Evolutionary conservation across 1,140 invertebrate genomes (phyloP), one percentile per base, ranked within the genome.

Genomic region (Pogonognathellus flavescens): DNA sequence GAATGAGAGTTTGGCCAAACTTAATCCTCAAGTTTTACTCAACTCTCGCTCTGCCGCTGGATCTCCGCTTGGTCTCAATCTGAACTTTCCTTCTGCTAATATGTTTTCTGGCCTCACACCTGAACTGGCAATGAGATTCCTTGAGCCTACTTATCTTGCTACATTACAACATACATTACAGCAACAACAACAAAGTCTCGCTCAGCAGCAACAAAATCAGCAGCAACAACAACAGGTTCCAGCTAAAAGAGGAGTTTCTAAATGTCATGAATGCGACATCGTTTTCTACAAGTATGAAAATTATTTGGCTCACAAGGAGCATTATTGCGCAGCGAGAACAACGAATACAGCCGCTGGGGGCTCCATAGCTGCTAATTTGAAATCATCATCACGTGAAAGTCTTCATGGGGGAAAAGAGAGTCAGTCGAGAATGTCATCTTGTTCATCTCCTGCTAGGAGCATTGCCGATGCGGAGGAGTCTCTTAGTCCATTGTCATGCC

Each of bases 281-380:
- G 97, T 98, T 0, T 99, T 99, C 89, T 98, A 96, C 91, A 97
- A 97, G 88, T 95, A 97, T 89, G 97, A 99, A 90, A 99, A 98
- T 89, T 98, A 97, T 89, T 91, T 97, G 18, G 95, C 97, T 1
- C 97, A 99, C 90, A 99, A 98, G 90, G 95, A 96, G 88, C 95
- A 97, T 89, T 99, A 99, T 90, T 99, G 97, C 91, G 96, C 97
- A 11, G 94, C 95, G 0, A 92, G 85, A 66, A 80, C 31, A 22
- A 49, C 80, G 0, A 82, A 81, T 18, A 10, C 20, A 1, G 55
- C 20, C 9, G 16, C 18, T 62, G 1, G 18, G 2, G n/a, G 16
- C 70, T 49, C 52, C 9, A 49, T 49, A 20, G 22, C 84, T 57
- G 9, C 70, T 80, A 70, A 52, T 80, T 59, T 49, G 31, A 76